Evolutionary conservation across 2,113 vertebrate genomes (phyloP), one percentile per base, ranked within the genome.

Genomic region (Mastomys coucha): DNA sequence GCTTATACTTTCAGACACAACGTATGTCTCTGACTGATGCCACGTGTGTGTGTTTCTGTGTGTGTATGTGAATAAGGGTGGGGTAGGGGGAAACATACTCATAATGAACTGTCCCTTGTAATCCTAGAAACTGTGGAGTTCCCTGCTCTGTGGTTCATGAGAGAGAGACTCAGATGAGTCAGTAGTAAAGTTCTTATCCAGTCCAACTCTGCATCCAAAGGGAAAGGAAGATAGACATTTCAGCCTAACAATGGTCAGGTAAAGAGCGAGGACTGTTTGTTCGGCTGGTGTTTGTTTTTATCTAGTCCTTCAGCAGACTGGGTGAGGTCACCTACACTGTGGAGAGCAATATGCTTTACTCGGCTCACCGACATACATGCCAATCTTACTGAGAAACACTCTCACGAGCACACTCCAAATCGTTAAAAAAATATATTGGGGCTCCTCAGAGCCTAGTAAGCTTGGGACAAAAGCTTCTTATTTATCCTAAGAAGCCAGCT

Each of bases 401-500:
- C 53, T 53, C 17, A 90, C 11, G 73, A 51, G 16, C 20, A 77
- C 1, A 49, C 53, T 45, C 49, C 75, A 1, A 45, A 89, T 45
- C 69, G 72, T 10, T 63, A 51, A 39, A 73, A 36, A 49, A 11
- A 84, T 72, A 31, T 69, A 80, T 75, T 26, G 85, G 17, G 28
- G 3, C 12, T 73, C 13, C 10, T 12, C 5, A 42, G 13, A 45
- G 12, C 33, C 33, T 72, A 31, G 16, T 72, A 7, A 92, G 20
- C n/a, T 45, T 91, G 51, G 70, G n/a, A 80, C 8, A 88, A 85
- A 96, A 86, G n/a, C n/a, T n/a, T n/a, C n/a, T 69, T 91, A 84
- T 58, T 42, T 45, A 58, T 10, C 33, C 58, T 14, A 91, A 65
- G 39, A 77, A 78, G 49, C 49, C 14, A 86, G 51, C 9, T 60